These are phyloP conservation scores for Sussaba pulchella DNA, from an alignment of 2,888 invertebrate genomes.

Conservation along the genomic window DNA sequence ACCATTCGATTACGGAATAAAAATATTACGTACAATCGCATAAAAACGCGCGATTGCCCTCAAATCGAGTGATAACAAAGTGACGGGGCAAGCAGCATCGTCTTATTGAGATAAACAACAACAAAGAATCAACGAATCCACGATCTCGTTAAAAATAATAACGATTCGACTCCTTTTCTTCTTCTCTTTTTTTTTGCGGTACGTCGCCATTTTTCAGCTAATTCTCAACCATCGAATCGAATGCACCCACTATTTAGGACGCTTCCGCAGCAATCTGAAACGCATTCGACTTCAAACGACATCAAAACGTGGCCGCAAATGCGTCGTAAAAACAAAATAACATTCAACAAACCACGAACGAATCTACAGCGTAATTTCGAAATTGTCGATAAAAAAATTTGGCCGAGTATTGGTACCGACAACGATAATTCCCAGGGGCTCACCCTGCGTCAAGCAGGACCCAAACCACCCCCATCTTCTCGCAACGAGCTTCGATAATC, in stretches of 20 bases:
- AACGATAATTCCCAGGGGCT: not conserved
- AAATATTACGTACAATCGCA: not conserved
- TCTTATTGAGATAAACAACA: conserved; percentile 10
- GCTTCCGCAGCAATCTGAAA: no score
- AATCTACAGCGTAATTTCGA: not conserved
- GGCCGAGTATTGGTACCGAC: not conserved
- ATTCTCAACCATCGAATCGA: not conserved
- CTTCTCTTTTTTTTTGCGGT: no score
- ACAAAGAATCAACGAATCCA: not conserved
- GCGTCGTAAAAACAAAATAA: no score
- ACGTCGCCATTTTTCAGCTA: not conserved
- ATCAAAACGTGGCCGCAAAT: not conserved
- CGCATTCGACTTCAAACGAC: not conserved
- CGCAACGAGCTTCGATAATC: not conserved
- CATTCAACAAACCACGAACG: not conserved
- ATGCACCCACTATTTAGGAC: no score
- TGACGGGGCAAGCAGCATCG: conserved; percentile 22
- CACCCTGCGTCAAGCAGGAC: not conserved
- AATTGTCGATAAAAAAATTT: not conserved
- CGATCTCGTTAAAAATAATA: conserved; percentile 1
- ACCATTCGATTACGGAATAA: not conserved
- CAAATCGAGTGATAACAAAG: conserved; percentile 18
- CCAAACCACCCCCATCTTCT: not conserved
- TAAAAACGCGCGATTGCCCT: conserved; percentile 3
- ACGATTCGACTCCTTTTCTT: not conserved